phyloP scores from a whole-genome alignment of 2,888 invertebrate species.

The Ochropleura plecta region DNA sequence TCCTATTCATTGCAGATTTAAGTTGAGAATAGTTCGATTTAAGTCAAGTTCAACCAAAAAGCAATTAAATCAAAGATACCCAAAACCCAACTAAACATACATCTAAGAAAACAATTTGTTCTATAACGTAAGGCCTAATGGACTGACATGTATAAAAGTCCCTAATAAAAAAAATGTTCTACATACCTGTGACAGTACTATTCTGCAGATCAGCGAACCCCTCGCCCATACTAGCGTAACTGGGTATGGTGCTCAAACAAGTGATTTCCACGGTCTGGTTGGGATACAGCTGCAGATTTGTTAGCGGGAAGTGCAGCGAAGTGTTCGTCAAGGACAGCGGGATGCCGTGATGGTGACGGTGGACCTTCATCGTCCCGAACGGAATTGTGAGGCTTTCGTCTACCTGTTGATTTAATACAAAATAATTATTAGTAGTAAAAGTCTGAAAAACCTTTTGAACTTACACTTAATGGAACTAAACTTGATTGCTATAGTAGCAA shows the following conservation, averaged over 20 bases:
- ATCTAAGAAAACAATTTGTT: neutral
- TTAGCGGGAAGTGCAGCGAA: conserved; percentile 92
- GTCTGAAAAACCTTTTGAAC: no score
- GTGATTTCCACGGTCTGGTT: conserved; percentile 94
- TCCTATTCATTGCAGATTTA: neutral
- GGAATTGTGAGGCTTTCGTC: conserved; percentile 85
- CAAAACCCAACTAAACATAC: neutral
- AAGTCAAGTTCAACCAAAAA: neutral
- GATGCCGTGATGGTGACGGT: conserved; percentile 85
- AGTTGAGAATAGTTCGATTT: neutral
- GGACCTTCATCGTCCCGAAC: conserved; percentile 82
- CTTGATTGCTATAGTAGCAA: no score
- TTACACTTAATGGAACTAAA: no score
- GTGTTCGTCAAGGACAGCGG: conserved; percentile 83
- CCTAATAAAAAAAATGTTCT: neutral
- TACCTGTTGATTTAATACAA: conserved; percentile 72
- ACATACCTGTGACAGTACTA: conserved; percentile 93
- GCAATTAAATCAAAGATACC: neutral
- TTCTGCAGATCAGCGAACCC: conserved; percentile 94
- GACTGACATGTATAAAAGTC: no score
- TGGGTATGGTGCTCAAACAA: conserved; percentile 95
- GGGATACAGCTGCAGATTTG: conserved; percentile 92
- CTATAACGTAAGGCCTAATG: no score
- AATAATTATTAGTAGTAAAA: neutral
- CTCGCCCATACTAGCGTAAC: conserved; percentile 92